Percentiles rank a stretch among this genome's conserved stretches.
Evolutionary conservation across 2,888 invertebrate genomes (phyloP).

Genomic region (Luperina nickerlii): DNA sequence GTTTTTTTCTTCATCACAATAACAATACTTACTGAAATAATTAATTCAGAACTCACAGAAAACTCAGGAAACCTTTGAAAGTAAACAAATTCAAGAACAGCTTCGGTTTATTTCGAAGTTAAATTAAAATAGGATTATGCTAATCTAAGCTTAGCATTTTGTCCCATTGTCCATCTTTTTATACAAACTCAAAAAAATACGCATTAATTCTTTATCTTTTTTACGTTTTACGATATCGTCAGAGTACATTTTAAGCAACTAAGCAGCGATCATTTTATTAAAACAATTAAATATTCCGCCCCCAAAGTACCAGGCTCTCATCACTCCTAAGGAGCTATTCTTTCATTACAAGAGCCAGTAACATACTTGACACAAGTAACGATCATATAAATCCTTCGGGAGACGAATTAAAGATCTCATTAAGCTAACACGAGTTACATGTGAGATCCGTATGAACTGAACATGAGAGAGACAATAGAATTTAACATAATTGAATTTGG

Average conservation of each 20-base stretch:
- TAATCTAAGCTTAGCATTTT: slow-evolving; percentile 37
- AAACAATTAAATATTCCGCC: slow-evolving; percentile 8
- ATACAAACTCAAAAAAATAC: neutral
- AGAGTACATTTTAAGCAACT: neutral
- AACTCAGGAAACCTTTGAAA: neutral
- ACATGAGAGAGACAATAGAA: slow-evolving; percentile 24
- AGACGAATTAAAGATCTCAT: slow-evolving; percentile 48
- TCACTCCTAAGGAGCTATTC: slow-evolving; percentile 35
- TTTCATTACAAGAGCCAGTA: slow-evolving; percentile 47
- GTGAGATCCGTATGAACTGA: slow-evolving; percentile 11
- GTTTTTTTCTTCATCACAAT: neutral
- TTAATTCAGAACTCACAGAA: neutral
- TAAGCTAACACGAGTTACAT: slow-evolving; percentile 20
- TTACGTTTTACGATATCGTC: neutral
- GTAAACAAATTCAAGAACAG: neutral
- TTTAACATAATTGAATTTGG: slow-evolving; percentile 43
- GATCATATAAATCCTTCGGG: slow-evolving; percentile 39
- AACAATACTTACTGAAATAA: neutral
- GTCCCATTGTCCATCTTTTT: slow-evolving; percentile 8
- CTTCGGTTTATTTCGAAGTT: slow-evolving; percentile 33
- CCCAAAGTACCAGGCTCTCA: slow-evolving; percentile 39
- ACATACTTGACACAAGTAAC: slow-evolving; percentile 28
- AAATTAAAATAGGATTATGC: slow-evolving; percentile 47
- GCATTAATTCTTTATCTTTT: slow-evolving; percentile 12
- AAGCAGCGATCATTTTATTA: neutral